Conservation (phyloP, 2,113 vertebrate species). For the Gasterosteus nipponicus region DNA sequence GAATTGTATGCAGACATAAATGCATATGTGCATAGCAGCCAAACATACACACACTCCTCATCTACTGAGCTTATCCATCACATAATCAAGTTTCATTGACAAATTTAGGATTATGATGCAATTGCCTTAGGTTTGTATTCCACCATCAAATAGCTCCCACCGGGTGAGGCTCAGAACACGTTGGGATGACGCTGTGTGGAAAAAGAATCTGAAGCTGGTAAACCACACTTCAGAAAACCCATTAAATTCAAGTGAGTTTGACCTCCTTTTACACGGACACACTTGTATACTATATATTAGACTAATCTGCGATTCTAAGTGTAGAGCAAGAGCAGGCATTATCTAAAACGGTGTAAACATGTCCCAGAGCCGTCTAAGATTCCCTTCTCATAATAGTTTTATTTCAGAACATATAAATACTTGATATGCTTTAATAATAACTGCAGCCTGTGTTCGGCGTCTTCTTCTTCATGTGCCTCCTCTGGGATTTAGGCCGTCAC, state of each 20-base stretch:
- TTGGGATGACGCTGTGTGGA: conserved; percentile 18
- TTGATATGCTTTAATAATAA: conserved; percentile 71
- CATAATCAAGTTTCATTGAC: conserved; percentile 3
- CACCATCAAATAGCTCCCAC: conserved; percentile 5
- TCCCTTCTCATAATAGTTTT: conserved; percentile 77
- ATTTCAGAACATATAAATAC: conserved; percentile 76
- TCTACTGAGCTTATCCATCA: background rate
- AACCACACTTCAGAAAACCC: conserved; percentile 54
- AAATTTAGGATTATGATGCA: conserved; percentile 3
- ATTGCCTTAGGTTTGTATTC: conserved; percentile 11
- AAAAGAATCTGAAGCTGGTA: conserved; percentile 51
- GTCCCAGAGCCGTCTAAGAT: conserved; percentile 76
- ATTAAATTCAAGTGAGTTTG: conserved; percentile 67
- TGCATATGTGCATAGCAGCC: background rate
- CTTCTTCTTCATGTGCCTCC: conserved; percentile 63
- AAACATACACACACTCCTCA: background rate
- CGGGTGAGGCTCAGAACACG: conserved; percentile 14
- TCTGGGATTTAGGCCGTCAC: conserved; percentile 68
- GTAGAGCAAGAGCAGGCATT: conserved; percentile 78
- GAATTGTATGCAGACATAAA: background rate
- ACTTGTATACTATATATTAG: conserved; percentile 70
- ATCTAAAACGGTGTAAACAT: conserved; percentile 82
- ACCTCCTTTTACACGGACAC: conserved; percentile 68
- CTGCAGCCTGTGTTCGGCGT: conserved; percentile 63
- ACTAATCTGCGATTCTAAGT: conserved; percentile 80